Evolutionary conservation across 2,797 vertebrate genomes (phyloP), one percentile per base, ranked within the genome.

Genomic region (Okamejei kenojei): DNA sequence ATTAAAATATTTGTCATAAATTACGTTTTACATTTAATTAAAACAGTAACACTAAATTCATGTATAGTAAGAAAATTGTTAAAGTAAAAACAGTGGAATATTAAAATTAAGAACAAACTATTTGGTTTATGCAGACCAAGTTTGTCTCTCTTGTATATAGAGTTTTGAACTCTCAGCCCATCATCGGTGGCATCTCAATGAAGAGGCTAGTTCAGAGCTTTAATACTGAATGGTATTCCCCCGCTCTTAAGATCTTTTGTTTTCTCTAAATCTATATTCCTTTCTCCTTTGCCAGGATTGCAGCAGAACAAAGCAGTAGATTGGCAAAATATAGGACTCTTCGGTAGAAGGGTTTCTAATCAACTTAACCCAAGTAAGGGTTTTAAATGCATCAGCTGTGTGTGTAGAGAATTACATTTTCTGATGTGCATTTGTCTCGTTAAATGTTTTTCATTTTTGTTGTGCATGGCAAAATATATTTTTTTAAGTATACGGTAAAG

Each of bases 321-420:
- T 98, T 99, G 99, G 99, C 98, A 98, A 99, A 99, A 96, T 99
- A 99, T 99, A 99, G 99, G 96, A 99, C 98, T 86, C 98, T 99
- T 95, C 98, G 98, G 97, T 99, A 99, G 97, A 97, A 96, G 95
- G 94, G 96, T 96, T 96, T 95, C 94, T 96, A 97, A 96, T 96
- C 96, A 96, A 94, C 95, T 96, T 94, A 95, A 94, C 95, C 96
- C 96, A 98, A 98, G 98, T 99, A 99, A 99, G 98, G 96, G 96
- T 95, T 94, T 95, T 94, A 95, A 94, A 94, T 95, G 95, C 93
- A 92, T 92, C 45, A 58, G 90, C 38, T 92, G 90, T 92, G 45
- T 92, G 19, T 92, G 38, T 91, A 38, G 38, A 58, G 58, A 73
- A 74, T 54, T 29, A 92, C 35, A 45, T 74, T 73, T 6, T 29